phyloP scores from a whole-genome alignment of 2,888 invertebrate genomes.

The Ectemnius lituratus region DNA sequence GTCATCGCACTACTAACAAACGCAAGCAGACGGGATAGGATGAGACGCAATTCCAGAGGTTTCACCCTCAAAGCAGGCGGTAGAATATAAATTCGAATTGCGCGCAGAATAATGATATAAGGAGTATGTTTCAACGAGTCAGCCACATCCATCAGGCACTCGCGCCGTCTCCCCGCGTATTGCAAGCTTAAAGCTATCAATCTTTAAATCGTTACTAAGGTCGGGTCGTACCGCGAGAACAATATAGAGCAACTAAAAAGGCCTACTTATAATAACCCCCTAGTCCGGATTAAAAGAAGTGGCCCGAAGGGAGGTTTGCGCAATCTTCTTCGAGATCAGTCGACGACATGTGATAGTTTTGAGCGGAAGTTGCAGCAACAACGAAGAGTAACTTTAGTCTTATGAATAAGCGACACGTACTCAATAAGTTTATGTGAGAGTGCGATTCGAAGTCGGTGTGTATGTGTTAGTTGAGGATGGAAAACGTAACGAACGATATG shows the following conservation, averaged over 20 bases:
- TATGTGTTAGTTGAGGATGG: background rate
- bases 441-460: no score
- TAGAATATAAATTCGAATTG: no score
- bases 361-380: constrained; percentile 49
- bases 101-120: no score
- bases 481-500: constrained; percentile 4
- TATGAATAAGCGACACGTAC: constrained; percentile 36
- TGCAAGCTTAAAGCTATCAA: constrained; percentile 41
- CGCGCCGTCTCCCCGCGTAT: constrained; percentile 13
- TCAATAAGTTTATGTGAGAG: no score
- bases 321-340: constrained; percentile 54
- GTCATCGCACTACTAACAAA: no score
- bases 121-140: no score
- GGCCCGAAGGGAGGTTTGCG: constrained; percentile 35
- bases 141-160: no score
- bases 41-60: no score
- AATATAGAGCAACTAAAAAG: constrained; percentile 23
- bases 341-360: constrained; percentile 37
- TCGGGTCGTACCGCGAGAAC: constrained; percentile 49
- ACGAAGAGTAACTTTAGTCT: constrained; percentile 36
- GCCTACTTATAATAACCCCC: constrained; percentile 27
- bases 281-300: constrained; percentile 15
- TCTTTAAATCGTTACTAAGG: constrained; percentile 37
- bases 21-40: no score
- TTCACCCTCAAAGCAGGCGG: no score